Conservation (phyloP, 2,797 vertebrate species). For the Euphonia xanthogaster region DNA sequence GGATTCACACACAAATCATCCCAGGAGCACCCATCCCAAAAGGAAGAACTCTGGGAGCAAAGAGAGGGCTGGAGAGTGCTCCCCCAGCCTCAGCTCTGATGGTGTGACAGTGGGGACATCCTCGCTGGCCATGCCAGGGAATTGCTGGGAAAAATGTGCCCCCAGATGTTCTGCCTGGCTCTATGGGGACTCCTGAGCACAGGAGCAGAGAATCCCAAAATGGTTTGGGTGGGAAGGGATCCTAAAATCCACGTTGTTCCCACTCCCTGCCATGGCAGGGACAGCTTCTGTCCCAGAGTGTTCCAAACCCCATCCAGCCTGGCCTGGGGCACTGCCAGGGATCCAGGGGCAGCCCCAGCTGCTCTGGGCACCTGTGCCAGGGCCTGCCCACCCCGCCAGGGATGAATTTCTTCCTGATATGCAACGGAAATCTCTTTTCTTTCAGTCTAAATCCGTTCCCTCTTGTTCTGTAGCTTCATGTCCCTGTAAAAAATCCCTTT, state of each 20-base stretch:
- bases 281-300: rapidly evolving
- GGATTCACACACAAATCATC: background rate
- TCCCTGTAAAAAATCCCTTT: background rate
- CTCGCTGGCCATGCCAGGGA: rapidly evolving
- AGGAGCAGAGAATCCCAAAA: background rate
- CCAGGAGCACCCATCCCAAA: background rate
- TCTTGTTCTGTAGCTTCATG: rapidly evolving
- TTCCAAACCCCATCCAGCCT: rapidly evolving
- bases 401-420: background rate
- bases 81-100: background rate
- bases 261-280: background rate
- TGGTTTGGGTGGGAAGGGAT: background rate
- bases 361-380: background rate
- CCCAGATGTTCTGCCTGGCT: background rate
- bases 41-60: background rate
- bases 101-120: background rate
- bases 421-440: background rate
- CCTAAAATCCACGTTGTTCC: background rate
- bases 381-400: rapidly evolving
- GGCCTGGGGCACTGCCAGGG: background rate
- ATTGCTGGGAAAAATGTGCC: background rate
- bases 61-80: background rate
- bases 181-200: rapidly evolving
- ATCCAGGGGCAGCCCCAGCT: background rate
- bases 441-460: background rate